phyloP scores from a whole-genome alignment of 2,797 vertebrate species.

The Taeniopygia guttata region DNA sequence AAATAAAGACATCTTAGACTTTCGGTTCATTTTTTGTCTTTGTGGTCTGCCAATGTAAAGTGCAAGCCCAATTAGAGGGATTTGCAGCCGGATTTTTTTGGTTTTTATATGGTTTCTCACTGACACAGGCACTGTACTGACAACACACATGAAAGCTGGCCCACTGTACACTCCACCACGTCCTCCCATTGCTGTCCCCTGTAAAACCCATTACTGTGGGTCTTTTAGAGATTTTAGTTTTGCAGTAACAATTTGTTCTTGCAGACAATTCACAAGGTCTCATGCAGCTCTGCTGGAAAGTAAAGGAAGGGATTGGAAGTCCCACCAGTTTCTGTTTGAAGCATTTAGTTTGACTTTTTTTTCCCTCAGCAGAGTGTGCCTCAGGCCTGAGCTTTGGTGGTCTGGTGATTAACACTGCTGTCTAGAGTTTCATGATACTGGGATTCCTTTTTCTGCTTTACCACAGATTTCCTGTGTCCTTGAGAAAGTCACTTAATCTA shows the following conservation, averaged over 20 bases:
- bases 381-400: slow-evolving; percentile 24
- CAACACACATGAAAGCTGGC: neutral
- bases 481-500: slow-evolving; percentile 26
- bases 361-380: neutral
- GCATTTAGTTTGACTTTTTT: neutral
- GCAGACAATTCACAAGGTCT: accelerated
- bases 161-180: neutral
- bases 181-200: neutral
- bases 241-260: neutral
- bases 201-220: accelerated
- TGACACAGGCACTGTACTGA: neutral
- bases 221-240: neutral
- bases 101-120: neutral
- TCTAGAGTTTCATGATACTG: neutral
- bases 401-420: slow-evolving; percentile 1
- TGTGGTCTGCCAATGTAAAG: neutral
- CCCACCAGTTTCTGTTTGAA: neutral
- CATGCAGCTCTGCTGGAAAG: neutral
- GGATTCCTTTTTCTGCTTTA: slow-evolving; percentile 14
- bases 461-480: slow-evolving; percentile 36
- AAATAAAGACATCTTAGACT: neutral
- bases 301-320: neutral
- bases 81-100: accelerated
- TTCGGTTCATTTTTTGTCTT: neutral
- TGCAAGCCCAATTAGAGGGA: neutral